Evolutionary conservation across 1,140 invertebrate genomes (phyloP).

Genomic region (Apis dorsata): DNA sequence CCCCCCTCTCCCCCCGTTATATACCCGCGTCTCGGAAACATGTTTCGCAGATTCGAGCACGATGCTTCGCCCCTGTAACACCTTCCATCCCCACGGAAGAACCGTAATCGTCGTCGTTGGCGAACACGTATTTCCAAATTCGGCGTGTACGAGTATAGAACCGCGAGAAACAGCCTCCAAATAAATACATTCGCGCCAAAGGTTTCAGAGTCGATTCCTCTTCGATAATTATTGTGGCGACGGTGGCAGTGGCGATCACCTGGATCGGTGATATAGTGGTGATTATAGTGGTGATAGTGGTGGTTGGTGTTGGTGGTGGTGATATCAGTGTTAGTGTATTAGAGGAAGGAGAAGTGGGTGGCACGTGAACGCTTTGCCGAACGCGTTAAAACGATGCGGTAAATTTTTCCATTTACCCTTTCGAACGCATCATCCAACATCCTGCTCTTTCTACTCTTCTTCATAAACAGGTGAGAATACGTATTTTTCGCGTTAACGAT

Average conservation of each 20-base stretch:
- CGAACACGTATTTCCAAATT: not conserved
- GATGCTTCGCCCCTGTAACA: not conserved
- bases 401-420: constrained; percentile 23
- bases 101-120: too few relatives aligned
- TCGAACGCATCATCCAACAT: constrained; percentile 23
- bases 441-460: not conserved
- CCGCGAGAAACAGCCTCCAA: not conserved
- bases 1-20: too few relatives aligned
- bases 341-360: constrained; percentile 32
- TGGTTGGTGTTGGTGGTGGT: constrained; percentile 50
- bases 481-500: not conserved
- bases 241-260: not conserved
- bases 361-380: constrained; percentile 49
- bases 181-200: not conserved
- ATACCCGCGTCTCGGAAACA: not conserved
- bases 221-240: not conserved
- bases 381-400: constrained; percentile 58
- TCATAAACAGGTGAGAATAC: constrained; percentile 36
- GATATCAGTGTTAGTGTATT: constrained; percentile 40
- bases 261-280: not conserved
- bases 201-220: not conserved
- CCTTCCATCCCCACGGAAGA: not conserved
- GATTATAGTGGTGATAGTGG: constrained; percentile 32
- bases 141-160: not conserved
- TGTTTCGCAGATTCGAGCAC: not conserved